Conservation (phyloP, 2,888 invertebrate genomes). For the Noctua janthina region DNA sequence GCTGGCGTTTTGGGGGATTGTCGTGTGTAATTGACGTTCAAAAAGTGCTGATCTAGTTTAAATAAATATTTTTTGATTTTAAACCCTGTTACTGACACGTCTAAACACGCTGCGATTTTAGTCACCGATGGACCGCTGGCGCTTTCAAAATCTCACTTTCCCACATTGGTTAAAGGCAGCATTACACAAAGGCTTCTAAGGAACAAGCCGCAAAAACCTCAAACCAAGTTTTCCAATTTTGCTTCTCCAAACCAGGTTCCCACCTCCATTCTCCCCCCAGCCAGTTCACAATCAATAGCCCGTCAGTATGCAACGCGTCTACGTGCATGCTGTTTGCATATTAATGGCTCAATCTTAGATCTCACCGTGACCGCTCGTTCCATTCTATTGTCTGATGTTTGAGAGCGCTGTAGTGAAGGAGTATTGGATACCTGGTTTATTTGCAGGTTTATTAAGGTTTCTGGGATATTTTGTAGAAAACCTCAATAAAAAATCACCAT, state of each 20-base stretch:
- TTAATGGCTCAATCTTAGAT: conserved; percentile 79
- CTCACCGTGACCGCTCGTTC: conserved; percentile 75
- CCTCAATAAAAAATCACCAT: neutral
- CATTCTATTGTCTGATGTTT: conserved; percentile 74
- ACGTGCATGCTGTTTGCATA: conserved; percentile 79
- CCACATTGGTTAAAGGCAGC: neutral
- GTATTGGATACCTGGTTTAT: conserved; percentile 20
- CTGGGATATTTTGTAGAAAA: neutral
- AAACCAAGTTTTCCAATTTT: neutral
- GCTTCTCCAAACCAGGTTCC: neutral
- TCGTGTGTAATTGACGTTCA: no score
- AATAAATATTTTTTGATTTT: no score
- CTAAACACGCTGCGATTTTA: no score
- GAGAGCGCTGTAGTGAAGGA: conserved; percentile 25
- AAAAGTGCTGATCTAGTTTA: no score
- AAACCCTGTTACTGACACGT: no score
- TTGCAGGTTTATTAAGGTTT: neutral
- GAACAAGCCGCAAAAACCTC: neutral
- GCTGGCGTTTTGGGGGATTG: no score
- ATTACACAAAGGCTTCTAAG: no score
- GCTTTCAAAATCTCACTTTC: neutral
- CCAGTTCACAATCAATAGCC: conserved; percentile 47
- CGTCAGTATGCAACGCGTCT: conserved; percentile 57
- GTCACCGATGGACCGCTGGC: no score
- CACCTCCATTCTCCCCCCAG: conserved; percentile 1